A percentile compares a stretch with the other conserved stretches of the same genome.
These are phyloP conservation scores for Gila orcuttii DNA, from an alignment of 2,113 vertebrate species.

Conservation along the genomic window DNA sequence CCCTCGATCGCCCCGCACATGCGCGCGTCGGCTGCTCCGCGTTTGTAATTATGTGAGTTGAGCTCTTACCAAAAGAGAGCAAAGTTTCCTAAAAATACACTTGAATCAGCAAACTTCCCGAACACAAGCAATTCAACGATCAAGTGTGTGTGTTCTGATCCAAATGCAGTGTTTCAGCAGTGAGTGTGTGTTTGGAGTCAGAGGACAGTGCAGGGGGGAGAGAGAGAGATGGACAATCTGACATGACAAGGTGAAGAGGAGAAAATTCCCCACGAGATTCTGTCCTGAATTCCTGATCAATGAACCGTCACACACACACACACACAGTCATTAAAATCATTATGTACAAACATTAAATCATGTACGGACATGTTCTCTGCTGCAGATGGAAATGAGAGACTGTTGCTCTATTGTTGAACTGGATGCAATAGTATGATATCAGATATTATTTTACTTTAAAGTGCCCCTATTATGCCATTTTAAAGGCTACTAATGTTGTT, in stretches of 20 bases:
- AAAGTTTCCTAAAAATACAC: conserved; percentile 33
- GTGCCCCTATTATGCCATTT: too few species aligned
- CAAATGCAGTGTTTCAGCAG: not conserved
- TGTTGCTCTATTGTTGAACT: not conserved
- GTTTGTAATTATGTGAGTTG: not conserved
- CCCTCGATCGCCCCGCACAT: not conserved
- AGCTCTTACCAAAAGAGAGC: conserved; percentile 20
- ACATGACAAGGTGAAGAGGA: not conserved
- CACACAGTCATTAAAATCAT: not conserved
- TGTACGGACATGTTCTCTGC: conserved; percentile 32
- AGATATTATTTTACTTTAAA: not conserved
- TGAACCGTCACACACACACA: too few species aligned
- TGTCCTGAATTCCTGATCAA: not conserved
- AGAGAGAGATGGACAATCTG: too few species aligned
- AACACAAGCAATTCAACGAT: conserved; percentile 6
- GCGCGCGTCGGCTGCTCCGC: not conserved
- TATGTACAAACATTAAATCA: conserved; percentile 20
- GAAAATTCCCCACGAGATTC: not conserved
- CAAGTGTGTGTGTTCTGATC: conserved; percentile 10
- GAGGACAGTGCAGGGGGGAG: too few species aligned
- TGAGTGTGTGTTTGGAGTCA: not conserved
- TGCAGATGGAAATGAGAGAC: conserved; percentile 10
- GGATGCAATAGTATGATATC: not conserved
- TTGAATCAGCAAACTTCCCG: conserved; percentile 2
- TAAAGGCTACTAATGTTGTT: too few species aligned